Base-by-base conservation (phyloP, 2,797 vertebrate genomes). In the Sparus aurata region DNA sequence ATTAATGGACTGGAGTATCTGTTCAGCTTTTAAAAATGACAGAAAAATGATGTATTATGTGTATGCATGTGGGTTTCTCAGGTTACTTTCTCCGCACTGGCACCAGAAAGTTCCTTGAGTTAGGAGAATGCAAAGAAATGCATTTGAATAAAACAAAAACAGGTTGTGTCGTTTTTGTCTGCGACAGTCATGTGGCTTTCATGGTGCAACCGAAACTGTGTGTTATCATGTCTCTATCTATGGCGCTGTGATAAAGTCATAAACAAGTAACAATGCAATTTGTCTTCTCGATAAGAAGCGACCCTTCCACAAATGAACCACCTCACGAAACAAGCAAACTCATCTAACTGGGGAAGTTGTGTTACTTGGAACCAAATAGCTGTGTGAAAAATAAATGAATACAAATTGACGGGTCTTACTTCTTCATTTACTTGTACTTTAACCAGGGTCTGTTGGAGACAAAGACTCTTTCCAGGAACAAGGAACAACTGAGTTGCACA, bases 401-500 rank as follows among this genome's bases (percentile, higher is more conserved):
- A 38, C 9, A 17, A 68, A 63, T 0, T 0, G 7, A 53, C 9
- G 22, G 25, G 10, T 61, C 0, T 55, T 50, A 57, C 27, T 1
- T 58, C 9, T 70, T 70, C 43, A 23, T 76, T 82, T 72, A 41
- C 27, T 15, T 15, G 54, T 38, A 10, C 22, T 47, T 61, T 0
- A 34, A 47, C 18, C 58, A 68, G 12, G 30, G 4, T 66, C 20
- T 18, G 47, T 13, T 52, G 53, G 66, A 34, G 43, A 59, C 27
- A 53, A 68, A n/a, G 2, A 25, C 73, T 55, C 27, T 78, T 43
- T 75, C 61, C 71, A 70, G 54, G 22, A 79, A 85, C 9, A 5
- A 70, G 54, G 22, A 79, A 85, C 9, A 5, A 43, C 74, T 58
- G 71, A 57, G 55, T 86, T 16, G 12, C 53, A 73, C 77, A 54